Conservation (phyloP, 2,888 invertebrate genomes). For the Cacoxenus indagator region DNA sequence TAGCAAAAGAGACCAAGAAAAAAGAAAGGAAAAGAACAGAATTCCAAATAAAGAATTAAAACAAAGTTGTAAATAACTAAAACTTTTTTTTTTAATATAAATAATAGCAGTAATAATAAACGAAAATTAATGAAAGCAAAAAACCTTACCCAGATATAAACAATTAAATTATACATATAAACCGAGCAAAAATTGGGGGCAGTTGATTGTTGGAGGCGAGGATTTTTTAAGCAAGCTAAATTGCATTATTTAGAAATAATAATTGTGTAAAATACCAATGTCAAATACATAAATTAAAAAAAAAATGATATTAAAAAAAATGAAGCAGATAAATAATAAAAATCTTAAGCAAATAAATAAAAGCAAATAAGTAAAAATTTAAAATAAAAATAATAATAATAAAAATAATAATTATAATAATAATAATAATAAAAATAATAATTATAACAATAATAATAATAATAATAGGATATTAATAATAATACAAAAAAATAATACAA, state of each 20-base stretch:
- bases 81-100: neutral
- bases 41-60: neutral
- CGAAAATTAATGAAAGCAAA: constrained; percentile 13
- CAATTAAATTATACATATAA: constrained; percentile 29
- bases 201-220: no score
- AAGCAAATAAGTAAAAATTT: neutral
- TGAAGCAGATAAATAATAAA: constrained; percentile 21
- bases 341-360: constrained; percentile 1
- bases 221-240: no score
- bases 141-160: constrained; percentile 17
- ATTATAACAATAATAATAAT: neutral
- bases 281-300: constrained; percentile 16
- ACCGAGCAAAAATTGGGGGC: constrained; percentile 1
- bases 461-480: neutral
- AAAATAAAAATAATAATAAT: neutral
- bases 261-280: no score
- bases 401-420: neutral
- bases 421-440: neutral
- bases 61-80: neutral
- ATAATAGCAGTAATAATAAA: constrained; percentile 8
- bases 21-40: neutral
- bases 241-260: no score
- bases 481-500: neutral
- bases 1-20: neutral
- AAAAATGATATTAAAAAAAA: constrained; percentile 34